Conservation (phyloP, 2,888 invertebrate species). For the Falcaria lacertinaria region DNA sequence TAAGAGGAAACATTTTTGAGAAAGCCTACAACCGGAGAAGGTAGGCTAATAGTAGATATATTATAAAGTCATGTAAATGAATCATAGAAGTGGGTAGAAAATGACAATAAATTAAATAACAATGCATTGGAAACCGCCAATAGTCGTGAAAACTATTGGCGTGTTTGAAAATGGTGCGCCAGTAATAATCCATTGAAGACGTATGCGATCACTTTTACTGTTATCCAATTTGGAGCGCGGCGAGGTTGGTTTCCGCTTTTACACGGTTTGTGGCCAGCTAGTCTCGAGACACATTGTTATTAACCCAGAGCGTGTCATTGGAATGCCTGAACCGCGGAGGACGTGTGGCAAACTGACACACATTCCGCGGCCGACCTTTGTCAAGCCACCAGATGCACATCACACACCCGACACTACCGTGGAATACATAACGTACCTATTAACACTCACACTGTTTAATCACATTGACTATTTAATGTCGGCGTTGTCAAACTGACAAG, state of each 20-base stretch:
- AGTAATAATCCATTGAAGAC: slow-evolving; percentile 63
- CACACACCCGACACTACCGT: slow-evolving; percentile 6
- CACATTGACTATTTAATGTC: background rate
- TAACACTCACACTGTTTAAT: background rate
- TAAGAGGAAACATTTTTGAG: too few species aligned
- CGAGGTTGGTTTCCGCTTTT: slow-evolving; percentile 73
- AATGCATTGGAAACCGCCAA: slow-evolving; percentile 49
- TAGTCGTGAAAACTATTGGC: slow-evolving; percentile 52
- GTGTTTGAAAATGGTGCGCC: slow-evolving; percentile 35
- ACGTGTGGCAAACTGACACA: slow-evolving; percentile 65
- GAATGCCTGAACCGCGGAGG: slow-evolving; percentile 47
- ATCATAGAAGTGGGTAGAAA: slow-evolving; percentile 24
- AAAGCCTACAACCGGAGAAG: too few species aligned
- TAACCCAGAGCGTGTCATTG: slow-evolving; percentile 58
- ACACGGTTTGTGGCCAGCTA: slow-evolving; percentile 69
- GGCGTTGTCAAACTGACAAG: background rate
- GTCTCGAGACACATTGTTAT: slow-evolving; percentile 61
- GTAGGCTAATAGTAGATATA: too few species aligned
- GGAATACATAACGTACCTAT: slow-evolving; percentile 7
- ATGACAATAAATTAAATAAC: slow-evolving; percentile 47
- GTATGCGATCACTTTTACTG: slow-evolving; percentile 78
- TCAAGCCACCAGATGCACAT: slow-evolving; percentile 12
- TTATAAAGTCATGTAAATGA: background rate
- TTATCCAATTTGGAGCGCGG: slow-evolving; percentile 76
- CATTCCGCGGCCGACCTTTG: slow-evolving; percentile 44